These are phyloP conservation scores for Trochalopteron elliotii DNA, from an alignment of 2,113 vertebrate genomes.

Conservation along the genomic window DNA sequence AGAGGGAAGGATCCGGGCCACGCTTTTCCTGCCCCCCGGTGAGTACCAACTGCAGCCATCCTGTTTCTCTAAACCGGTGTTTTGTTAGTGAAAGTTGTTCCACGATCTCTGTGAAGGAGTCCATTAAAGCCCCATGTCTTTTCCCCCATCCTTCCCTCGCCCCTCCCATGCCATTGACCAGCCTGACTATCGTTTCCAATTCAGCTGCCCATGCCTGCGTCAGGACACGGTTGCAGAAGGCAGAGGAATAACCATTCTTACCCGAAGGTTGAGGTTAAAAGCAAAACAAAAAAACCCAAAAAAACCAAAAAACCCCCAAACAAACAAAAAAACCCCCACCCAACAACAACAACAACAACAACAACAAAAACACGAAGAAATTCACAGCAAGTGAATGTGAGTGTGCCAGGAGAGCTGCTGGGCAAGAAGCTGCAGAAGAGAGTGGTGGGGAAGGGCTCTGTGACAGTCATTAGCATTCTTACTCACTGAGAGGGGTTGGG, in stretches of 20 bases:
- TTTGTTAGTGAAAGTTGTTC: neutral
- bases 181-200: neutral
- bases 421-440: neutral
- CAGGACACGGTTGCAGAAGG: neutral
- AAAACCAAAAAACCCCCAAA: too few species aligned
- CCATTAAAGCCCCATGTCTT: neutral
- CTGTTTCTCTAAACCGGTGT: neutral
- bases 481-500: neutral
- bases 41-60: neutral
- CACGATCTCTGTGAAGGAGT: neutral
- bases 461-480: neutral
- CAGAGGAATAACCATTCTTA: neutral
- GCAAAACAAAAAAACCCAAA: too few species aligned
- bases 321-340: too few species aligned
- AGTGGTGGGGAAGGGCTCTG: neutral
- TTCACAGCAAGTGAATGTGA: neutral
- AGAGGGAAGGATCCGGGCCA: conserved; percentile 2
- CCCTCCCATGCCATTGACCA: fast-evolving
- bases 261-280: neutral
- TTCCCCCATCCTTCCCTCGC: neutral
- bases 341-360: too few species aligned
- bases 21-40: conserved; percentile 69
- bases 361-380: neutral
- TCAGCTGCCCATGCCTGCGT: neutral
- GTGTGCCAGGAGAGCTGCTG: neutral